These are phyloP conservation scores for Sus cebifrons DNA, from an alignment of 2,797 vertebrate species.

Conservation along the genomic window DNA sequence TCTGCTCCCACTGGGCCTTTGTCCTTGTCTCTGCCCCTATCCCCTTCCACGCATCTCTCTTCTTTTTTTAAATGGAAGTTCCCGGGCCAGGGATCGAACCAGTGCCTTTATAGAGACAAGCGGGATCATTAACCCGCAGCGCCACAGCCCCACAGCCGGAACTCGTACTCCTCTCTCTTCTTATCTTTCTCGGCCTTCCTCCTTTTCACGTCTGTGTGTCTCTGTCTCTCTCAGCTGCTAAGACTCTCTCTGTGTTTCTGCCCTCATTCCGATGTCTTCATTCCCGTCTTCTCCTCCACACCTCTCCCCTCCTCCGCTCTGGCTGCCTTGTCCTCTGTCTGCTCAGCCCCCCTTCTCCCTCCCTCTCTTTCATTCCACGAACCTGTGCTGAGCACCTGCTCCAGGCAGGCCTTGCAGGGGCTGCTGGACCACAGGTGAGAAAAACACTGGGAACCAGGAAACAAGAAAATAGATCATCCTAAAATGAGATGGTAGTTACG, in stretches of 20 bases:
- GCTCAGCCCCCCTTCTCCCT: neutral
- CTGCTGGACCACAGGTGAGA: rapidly evolving
- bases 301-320: rapidly evolving
- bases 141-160: too few relatives aligned
- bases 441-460: neutral
- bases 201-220: rapidly evolving
- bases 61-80: too few relatives aligned
- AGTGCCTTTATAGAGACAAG: too few relatives aligned
- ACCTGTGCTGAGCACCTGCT: neutral
- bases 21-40: rapidly evolving
- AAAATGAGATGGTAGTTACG: rapidly evolving
- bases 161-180: too few relatives aligned
- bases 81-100: too few relatives aligned
- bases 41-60: too few relatives aligned
- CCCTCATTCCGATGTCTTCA: neutral
- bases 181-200: neutral
- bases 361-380: neutral
- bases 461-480: rapidly evolving
- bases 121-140: too few relatives aligned
- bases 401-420: rapidly evolving
- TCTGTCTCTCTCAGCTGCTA: neutral
- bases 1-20: rapidly evolving
- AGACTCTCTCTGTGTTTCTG: neutral
- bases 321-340: neutral
- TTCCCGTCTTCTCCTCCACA: neutral